Conservation (phyloP, 1,140 invertebrate species). For the Cydia splendana region DNA sequence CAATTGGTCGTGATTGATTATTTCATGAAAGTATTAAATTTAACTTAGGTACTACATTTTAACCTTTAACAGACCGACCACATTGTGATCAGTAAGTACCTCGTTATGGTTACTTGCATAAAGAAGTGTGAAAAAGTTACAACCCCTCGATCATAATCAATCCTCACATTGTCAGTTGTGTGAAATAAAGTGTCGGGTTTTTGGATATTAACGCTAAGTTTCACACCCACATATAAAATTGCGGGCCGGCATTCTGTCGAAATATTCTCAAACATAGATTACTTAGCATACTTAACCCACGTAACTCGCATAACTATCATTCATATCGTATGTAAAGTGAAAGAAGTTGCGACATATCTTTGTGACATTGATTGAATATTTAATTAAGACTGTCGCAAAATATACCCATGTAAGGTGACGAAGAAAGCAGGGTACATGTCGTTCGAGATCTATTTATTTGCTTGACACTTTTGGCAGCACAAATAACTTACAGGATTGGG, state of each 20-base stretch:
- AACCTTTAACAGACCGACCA: too few relatives aligned
- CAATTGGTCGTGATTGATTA: too few relatives aligned
- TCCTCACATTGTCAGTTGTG: too few relatives aligned
- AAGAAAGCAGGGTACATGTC: neutral
- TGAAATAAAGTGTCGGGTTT: too few relatives aligned
- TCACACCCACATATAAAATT: neutral
- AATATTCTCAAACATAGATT: constrained; percentile 6
- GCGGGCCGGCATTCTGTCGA: neutral
- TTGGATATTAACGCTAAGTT: neutral
- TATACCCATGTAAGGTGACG: neutral
- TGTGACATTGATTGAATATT: neutral
- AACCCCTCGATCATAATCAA: too few relatives aligned
- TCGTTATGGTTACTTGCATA: too few relatives aligned
- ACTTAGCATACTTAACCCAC: neutral
- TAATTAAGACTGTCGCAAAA: neutral
- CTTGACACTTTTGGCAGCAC: too few relatives aligned
- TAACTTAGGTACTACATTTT: too few relatives aligned
- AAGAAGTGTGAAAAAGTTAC: too few relatives aligned
- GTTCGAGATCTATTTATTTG: neutral
- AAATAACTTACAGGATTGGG: too few relatives aligned
- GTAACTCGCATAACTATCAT: neutral
- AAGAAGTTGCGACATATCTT: neutral
- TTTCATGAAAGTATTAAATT: too few relatives aligned
- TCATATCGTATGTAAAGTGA: neutral
- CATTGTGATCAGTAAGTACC: too few relatives aligned